phyloP scores from a whole-genome alignment of 2,888 invertebrate species.

The Nomada lathburiana region DNA sequence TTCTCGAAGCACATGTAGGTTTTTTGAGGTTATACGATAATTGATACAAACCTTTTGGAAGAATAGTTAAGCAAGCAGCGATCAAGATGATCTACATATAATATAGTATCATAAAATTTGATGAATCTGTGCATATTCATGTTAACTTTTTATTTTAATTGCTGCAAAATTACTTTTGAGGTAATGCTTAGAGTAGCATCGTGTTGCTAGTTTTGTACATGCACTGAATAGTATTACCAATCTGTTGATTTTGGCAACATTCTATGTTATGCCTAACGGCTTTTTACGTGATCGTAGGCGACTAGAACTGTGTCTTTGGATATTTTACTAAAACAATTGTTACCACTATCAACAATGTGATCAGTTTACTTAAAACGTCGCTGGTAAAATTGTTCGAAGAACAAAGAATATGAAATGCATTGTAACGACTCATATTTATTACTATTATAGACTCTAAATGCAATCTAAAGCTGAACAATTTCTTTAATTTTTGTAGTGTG shows the following conservation, averaged over 20 bases:
- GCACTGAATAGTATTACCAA: neutral
- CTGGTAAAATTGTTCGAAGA: neutral
- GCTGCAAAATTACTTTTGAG: neutral
- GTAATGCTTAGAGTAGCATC: neutral
- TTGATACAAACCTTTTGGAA: neutral
- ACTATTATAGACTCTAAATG: neutral
- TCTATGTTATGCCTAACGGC: neutral
- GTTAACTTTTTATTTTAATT: neutral
- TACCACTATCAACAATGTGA: neutral
- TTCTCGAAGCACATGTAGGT: neutral
- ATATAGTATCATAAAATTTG: neutral
- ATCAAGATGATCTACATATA: neutral
- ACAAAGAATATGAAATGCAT: neutral
- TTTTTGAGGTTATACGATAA: no score
- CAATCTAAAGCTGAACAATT: slow-evolving; percentile 19
- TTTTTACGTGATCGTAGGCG: neutral
- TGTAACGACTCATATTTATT: no score
- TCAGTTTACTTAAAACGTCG: no score
- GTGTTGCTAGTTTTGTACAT: neutral
- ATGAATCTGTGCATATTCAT: no score
- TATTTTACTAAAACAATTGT: neutral
- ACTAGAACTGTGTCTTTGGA: neutral
- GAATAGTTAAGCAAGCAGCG: neutral
- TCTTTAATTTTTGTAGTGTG: slow-evolving; percentile 2
- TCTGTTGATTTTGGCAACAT: slow-evolving; percentile 4